Evolutionary conservation across 2,888 invertebrate genomes (phyloP).

Genomic region (Acronicta psi): DNA sequence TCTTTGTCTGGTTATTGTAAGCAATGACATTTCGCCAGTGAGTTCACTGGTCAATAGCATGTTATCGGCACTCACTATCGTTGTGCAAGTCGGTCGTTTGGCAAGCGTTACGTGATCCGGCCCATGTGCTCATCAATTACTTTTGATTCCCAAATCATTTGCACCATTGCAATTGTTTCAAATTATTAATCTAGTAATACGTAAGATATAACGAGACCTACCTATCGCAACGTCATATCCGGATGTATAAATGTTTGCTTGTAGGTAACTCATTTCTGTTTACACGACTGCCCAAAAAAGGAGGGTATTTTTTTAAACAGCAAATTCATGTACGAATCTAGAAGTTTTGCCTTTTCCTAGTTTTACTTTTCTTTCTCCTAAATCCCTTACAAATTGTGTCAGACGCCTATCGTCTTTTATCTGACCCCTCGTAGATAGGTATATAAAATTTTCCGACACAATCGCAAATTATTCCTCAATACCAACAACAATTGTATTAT

Average conservation of each 20-base stretch:
- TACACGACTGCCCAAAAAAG: too few relatives aligned
- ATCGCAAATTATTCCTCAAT: conserved; percentile 7
- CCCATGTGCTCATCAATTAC: conserved; percentile 63
- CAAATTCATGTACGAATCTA: too few relatives aligned
- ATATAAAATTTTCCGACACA: conserved; percentile 5
- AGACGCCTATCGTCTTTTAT: not conserved
- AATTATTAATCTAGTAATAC: conserved; percentile 26
- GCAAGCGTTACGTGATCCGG: conserved; percentile 61
- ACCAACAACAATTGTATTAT: conserved; percentile 5
- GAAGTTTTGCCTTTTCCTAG: too few relatives aligned
- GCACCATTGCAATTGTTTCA: conserved; percentile 24
- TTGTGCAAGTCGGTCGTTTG: conserved; percentile 58
- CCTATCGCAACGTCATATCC: conserved; percentile 11
- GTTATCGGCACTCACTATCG: conserved; percentile 40
- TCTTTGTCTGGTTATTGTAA: conserved; percentile 2
- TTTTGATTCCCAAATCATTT: conserved; percentile 54
- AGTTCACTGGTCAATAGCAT: conserved; percentile 43
- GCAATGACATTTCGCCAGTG: conserved; percentile 25
- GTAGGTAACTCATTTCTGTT: too few relatives aligned
- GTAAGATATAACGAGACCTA: conserved; percentile 4
- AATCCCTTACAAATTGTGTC: too few relatives aligned
- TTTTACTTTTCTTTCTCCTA: too few relatives aligned
- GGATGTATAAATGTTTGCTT: too few relatives aligned
- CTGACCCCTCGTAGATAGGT: not conserved
- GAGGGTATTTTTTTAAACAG: too few relatives aligned